Percentiles rank a stretch among this genome's conserved stretches.
These are phyloP conservation scores for Oryzias celebensis DNA, from an alignment of 2,113 vertebrate genomes.

Conservation along the genomic window DNA sequence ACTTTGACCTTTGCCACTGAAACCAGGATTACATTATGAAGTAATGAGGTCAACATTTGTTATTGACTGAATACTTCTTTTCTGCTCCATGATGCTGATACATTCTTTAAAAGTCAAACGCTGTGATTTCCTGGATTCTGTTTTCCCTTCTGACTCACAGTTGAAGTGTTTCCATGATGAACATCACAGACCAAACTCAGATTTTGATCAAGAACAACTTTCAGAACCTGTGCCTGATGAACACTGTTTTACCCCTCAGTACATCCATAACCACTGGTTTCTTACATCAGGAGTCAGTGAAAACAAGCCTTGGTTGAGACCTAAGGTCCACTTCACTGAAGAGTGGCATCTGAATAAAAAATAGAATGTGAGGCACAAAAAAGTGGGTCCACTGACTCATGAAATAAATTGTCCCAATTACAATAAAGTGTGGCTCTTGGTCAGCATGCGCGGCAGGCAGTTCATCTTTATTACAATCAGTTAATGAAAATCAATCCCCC, in stretches of 20 bases:
- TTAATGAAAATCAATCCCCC: conserved; percentile 87
- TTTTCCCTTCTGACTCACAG: too few relatives aligned
- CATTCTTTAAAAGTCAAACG: too few relatives aligned
- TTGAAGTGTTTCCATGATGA: too few relatives aligned
- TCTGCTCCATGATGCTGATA: too few relatives aligned
- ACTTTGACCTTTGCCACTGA: too few relatives aligned
- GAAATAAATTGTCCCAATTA: conserved; percentile 86
- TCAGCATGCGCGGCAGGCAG: conserved; percentile 76
- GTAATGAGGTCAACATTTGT: too few relatives aligned
- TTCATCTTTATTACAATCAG: conserved; percentile 87
- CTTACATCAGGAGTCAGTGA: conserved; percentile 21
- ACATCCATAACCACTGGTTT: conserved; percentile 28
- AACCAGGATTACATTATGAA: too few relatives aligned
- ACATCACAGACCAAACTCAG: too few relatives aligned
- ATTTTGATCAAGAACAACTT: too few relatives aligned
- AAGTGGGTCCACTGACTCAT: conserved; percentile 71
- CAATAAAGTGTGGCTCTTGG: conserved; percentile 84
- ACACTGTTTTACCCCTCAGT: background rate
- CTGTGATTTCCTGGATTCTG: too few relatives aligned
- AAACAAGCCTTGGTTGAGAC: conserved; percentile 24
- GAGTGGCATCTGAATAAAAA: conserved; percentile 25
- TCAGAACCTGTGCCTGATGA: too few relatives aligned
- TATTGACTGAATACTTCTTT: too few relatives aligned
- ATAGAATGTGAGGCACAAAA: conserved; percentile 43
- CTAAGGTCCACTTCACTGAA: conserved; percentile 42